phyloP scores from a whole-genome alignment of 2,797 vertebrate genomes.

The Malacoraja senta region DNA sequence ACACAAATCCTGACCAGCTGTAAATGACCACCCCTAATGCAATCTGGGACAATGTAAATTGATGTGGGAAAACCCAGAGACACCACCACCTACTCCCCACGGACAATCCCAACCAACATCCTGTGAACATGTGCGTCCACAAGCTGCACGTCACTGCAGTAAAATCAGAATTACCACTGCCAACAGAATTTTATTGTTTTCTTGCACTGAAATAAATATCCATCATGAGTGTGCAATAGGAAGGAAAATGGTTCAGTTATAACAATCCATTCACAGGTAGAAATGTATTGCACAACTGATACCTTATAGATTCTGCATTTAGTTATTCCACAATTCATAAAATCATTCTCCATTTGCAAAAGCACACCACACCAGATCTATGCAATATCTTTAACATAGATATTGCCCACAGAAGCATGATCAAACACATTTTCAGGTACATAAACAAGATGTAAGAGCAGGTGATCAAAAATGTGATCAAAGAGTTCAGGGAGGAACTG shows the following conservation, averaged over 20 bases:
- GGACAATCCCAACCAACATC: neutral
- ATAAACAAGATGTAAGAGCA: neutral
- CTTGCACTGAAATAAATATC: no score
- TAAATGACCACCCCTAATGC: conserved; percentile 49
- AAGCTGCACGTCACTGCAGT: neutral
- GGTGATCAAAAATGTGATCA: neutral
- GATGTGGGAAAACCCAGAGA: conserved; percentile 53
- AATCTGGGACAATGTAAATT: conserved; percentile 51
- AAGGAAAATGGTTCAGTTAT: neutral
- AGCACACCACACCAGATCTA: neutral
- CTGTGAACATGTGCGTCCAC: neutral
- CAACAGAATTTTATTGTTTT: neutral
- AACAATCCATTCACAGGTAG: neutral
- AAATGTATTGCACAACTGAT: neutral
- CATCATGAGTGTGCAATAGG: neutral
- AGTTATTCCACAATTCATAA: neutral
- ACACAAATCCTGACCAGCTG: conserved; percentile 26
- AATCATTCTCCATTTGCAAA: neutral
- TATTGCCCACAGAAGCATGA: neutral
- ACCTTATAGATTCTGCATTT: neutral
- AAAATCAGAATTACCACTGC: neutral
- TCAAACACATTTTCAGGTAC: neutral
- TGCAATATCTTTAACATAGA: neutral
- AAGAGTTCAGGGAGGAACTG: neutral
- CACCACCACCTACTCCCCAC: conserved; percentile 29